phyloP scores from a whole-genome alignment of 2,797 vertebrate genomes.

The Premnoplex brunnescens region DNA sequence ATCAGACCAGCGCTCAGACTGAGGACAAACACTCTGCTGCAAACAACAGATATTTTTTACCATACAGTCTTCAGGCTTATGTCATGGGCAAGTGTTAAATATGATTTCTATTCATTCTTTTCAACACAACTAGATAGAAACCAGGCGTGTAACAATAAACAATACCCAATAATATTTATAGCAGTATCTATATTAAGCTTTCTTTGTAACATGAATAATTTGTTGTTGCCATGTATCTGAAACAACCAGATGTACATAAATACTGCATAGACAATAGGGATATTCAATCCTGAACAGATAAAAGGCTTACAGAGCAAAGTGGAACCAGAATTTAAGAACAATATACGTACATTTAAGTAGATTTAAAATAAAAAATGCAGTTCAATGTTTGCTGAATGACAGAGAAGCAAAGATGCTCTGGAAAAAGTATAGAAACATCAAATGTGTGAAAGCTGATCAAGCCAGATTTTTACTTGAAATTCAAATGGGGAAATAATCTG shows the following conservation, averaged over 20 bases:
- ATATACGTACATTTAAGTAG: neutral
- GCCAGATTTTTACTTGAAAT: neutral
- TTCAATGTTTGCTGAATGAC: neutral
- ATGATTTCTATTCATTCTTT: slow-evolving; percentile 20
- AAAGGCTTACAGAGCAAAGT: neutral
- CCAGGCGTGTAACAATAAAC: neutral
- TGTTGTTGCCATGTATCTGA: neutral
- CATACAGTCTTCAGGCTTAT: neutral
- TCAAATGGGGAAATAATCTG: neutral
- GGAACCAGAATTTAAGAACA: neutral
- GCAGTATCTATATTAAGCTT: neutral
- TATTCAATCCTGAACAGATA: neutral
- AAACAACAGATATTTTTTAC: neutral
- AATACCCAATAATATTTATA: slow-evolving; percentile 6
- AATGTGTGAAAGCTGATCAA: neutral
- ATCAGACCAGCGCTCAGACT: neutral
- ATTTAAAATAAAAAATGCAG: neutral
- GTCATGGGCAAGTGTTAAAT: slow-evolving; percentile 2
- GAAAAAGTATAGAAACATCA: neutral
- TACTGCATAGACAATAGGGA: neutral
- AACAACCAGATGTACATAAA: slow-evolving; percentile 4
- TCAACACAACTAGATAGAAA: slow-evolving; percentile 7
- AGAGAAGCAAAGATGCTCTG: neutral
- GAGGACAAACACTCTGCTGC: slow-evolving; percentile 28
- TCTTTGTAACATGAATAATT: slow-evolving; percentile 2